phyloP scores from a whole-genome alignment of 2,888 invertebrate genomes.

The Zaprionus bogoriensis region DNA sequence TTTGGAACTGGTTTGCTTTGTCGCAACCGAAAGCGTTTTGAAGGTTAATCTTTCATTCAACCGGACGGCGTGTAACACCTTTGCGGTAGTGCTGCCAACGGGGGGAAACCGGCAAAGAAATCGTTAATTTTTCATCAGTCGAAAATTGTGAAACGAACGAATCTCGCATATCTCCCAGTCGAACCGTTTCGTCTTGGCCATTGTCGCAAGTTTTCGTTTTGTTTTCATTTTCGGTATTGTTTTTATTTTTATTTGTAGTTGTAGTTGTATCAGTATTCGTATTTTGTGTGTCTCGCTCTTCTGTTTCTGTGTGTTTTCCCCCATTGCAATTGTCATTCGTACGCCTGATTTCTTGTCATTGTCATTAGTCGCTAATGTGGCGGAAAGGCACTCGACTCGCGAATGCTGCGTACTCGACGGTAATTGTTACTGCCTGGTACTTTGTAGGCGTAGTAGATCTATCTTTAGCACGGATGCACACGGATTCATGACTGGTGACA shows the following conservation, averaged over 20 bases:
- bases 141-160: slow-evolving; percentile 45
- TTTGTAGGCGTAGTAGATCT: not conserved
- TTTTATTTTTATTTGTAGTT: not conserved
- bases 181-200: not conserved
- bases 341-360: slow-evolving; percentile 5
- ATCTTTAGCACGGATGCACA: no score
- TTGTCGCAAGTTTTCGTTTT: slow-evolving; percentile 12
- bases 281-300: not conserved
- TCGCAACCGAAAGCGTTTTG: slow-evolving; percentile 48
- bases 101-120: slow-evolving; percentile 20
- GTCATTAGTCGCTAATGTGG: slow-evolving; percentile 36
- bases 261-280: not conserved
- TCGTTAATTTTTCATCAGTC: slow-evolving; percentile 60
- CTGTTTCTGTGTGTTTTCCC: slow-evolving; percentile 1
- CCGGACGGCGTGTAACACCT: slow-evolving; percentile 39
- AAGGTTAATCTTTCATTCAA: slow-evolving; percentile 68
- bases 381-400: slow-evolving; percentile 32
- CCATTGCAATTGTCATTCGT: slow-evolving; percentile 25
- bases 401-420: not conserved
- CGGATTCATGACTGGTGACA: slow-evolving; percentile 1
- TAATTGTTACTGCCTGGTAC: slow-evolving; percentile 9
- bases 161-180: not conserved
- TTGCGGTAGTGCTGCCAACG: not conserved
- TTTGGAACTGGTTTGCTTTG: slow-evolving; percentile 59
- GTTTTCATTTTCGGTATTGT: not conserved